Evolutionary conservation across 2,113 vertebrate species (phyloP), one percentile per base, ranked within the genome.

Genomic region (Microcebus griseorufus): DNA sequence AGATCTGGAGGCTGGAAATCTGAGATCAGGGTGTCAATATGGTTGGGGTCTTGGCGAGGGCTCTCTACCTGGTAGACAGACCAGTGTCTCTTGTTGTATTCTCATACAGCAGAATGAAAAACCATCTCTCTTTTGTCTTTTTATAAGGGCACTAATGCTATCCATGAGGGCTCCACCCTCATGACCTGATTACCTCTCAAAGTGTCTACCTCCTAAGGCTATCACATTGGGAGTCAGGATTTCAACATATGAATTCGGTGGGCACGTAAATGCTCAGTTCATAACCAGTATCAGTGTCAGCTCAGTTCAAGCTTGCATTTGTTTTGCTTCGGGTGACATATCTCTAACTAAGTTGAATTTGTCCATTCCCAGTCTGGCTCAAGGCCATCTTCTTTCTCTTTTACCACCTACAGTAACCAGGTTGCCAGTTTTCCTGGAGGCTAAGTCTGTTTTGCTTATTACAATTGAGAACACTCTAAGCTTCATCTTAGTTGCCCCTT

Each of bases 261-360:
- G 3, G 32, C 7, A 34, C 5, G 32, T 7, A 58, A 72, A 6
- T 5, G 20, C 4, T 45, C 45, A 69, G 27, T 53, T 2, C 17
- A 3, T 7, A 42, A n/a, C 4, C 27, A 60, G 72, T 27, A 37
- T 37, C 20, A 80, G 23, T 75, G 65, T 78, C 42, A 86, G 23
- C 29, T 94, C 37, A n/a, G n/a, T 84, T 96, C 29, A 83, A 76
- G 14, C 25, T 87, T 64, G 27, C 92, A 39, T 92, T 90, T 89
- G 60, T 79, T 79, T 86, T 89, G 25, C 58, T 93, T 86, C 58
- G 32, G 23, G 39, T 81, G 22, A 69, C 23, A 55, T 7, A 84
- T 81, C 23, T 51, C 3, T 81, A 87, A 80, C 16, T 42, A 37
- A 95, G 45, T 53, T 88, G 62, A 84, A 27, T 88, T 90, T 39